Conservation (phyloP, 2,797 vertebrate genomes). For the Chrysocyon brachyurus region DNA sequence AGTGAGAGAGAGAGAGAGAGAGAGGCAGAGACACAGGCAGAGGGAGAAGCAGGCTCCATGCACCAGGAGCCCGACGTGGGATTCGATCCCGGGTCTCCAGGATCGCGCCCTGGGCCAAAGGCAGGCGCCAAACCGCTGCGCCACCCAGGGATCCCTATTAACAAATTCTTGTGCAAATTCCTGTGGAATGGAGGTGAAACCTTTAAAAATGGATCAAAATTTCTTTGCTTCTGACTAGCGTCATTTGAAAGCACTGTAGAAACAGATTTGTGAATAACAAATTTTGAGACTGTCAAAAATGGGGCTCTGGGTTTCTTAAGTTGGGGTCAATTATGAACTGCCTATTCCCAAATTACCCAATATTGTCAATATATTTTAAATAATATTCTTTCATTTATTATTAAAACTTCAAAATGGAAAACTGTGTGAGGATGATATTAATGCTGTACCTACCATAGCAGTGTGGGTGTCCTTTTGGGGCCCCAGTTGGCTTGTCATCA, state of each 20-base stretch:
- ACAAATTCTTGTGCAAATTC: background rate
- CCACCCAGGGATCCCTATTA: background rate
- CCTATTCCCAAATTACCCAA: accelerated
- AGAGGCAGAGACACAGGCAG: no score
- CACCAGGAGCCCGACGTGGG: no score
- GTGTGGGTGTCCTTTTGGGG: accelerated
- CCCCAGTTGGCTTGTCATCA: accelerated
- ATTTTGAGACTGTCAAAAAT: background rate
- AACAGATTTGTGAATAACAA: background rate
- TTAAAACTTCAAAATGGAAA: background rate
- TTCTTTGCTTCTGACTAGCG: background rate
- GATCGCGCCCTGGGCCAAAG: no score
- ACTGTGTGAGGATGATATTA: background rate
- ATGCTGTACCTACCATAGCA: accelerated
- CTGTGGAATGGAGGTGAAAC: background rate
- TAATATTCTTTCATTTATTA: background rate
- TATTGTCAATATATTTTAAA: background rate
- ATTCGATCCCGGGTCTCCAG: no score
- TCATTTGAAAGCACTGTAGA: background rate
- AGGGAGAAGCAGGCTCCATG: no score
- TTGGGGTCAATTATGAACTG: background rate
- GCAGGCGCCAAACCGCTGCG: no score
- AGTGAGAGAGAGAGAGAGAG: no score
- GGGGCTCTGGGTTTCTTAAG: background rate
- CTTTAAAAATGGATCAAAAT: background rate